Evolutionary conservation across 2,797 vertebrate genomes (phyloP), one percentile per base, ranked within the genome.

Genomic region (Coreius guichenoti): DNA sequence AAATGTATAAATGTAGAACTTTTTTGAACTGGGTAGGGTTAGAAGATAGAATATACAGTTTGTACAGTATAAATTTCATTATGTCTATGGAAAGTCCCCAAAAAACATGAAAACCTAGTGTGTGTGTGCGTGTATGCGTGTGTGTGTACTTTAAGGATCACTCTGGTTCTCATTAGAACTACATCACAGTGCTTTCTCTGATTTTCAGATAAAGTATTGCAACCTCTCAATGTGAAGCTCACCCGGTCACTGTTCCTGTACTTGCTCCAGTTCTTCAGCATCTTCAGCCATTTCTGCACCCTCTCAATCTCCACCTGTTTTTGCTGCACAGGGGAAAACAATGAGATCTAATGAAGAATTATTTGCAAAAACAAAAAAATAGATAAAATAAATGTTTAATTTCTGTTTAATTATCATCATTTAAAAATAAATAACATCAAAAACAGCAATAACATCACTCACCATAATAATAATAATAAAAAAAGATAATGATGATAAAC

Each of bases 241-340:
- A 97, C 97, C 95, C 96, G 96, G 56, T 97, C 95, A 84, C 93
- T 96, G 92, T 92, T 96, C 88, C 91, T 95, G 91, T 97, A 98
- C 90, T 97, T 97, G 54, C 94, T 89, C 97, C 97, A 98, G 67
- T 96, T 97, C 92, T 95, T 96, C 91, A 97, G 92, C 97, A 98
- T 98, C 93, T 97, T 98, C 63, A 97, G 90, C 96, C 97, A 98
- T 94, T 98, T 98, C 89, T 95, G 93, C 88, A 96, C 96, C 0
- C 96, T 93, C 89, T 97, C 95, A 0, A 97, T 92, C 90, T 98
- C 97, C 81, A 95, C 95, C 31, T 95, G 95, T 83, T 97, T 98
- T 94, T 96, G 96, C 97, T 98, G 93, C 3, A 39, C 51, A 88
- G 16, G 67, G 14, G 72, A 70, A 58, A 80, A 81, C 29, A 87